Evolutionary conservation across 92 coral and sea anemone genomes (phyloP).

Genomic region (Paragorgia papillata): DNA sequence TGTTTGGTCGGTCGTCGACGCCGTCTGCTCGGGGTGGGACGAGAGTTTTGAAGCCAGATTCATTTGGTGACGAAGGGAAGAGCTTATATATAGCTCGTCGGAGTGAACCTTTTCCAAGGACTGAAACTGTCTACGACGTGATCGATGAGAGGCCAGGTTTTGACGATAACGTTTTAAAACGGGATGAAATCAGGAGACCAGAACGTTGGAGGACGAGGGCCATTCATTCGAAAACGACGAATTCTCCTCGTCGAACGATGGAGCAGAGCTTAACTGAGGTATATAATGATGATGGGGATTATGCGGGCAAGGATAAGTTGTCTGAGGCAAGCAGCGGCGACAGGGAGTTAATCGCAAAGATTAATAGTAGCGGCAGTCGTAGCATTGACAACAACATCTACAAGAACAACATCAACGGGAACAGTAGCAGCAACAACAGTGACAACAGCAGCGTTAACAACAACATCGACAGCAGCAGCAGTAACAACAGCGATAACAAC

Average conservation of each 20-base stretch:
- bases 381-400: too few relatives aligned
- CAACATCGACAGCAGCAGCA: neutral
- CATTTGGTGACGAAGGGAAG: neutral
- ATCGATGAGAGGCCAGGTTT: neutral
- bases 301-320: neutral
- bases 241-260: neutral
- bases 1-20: neutral
- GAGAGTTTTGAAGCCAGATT: neutral
- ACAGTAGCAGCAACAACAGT: too few relatives aligned
- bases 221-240: too few relatives aligned
- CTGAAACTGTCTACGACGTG: slow-evolving; percentile 8
- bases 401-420: too few relatives aligned
- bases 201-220: neutral
- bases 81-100: neutral
- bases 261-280: slow-evolving; percentile 25
- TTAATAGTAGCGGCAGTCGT: too few relatives aligned
- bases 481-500: neutral
- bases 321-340: too few relatives aligned
- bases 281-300: slow-evolving; percentile 1
- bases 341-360: too few relatives aligned
- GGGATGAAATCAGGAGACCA: slow-evolving; percentile 23
- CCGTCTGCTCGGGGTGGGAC: neutral
- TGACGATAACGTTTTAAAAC: neutral
- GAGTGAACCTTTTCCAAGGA: neutral
- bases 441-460: too few relatives aligned